A percentile compares a stretch with the other conserved stretches of the same genome.
phyloP scores from a whole-genome alignment of 2,113 vertebrate genomes.

The Paradisaea rubra region DNA sequence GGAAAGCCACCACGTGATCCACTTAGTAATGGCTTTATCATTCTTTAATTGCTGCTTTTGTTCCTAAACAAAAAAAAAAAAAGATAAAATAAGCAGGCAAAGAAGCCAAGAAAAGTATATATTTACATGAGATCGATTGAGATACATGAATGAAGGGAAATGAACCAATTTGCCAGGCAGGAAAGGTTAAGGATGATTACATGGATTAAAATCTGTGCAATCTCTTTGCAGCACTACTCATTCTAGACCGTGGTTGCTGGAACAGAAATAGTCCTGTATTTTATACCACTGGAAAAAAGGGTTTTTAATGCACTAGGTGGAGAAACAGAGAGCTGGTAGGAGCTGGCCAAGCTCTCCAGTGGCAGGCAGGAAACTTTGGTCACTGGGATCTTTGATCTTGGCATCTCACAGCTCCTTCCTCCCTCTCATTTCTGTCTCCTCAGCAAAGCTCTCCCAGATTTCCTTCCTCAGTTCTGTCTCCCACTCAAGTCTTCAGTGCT shows the following conservation, averaged over 20 bases:
- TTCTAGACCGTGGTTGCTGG: neutral
- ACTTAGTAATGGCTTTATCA: slow-evolving; percentile 22
- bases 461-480: neutral
- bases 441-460: neutral
- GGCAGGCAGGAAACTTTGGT: neutral
- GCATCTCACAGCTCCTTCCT: neutral
- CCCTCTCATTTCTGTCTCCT: neutral
- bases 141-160: slow-evolving; percentile 58
- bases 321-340: neutral
- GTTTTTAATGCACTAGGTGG: neutral
- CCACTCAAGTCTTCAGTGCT: neutral
- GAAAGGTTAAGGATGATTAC: slow-evolving; percentile 64
- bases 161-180: slow-evolving; percentile 49
- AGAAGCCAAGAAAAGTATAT: slow-evolving; percentile 38
- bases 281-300: neutral
- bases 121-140: slow-evolving; percentile 60
- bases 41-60: slow-evolving; percentile 56
- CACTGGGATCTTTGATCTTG: neutral
- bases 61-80: neutral
- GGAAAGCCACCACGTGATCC: neutral
- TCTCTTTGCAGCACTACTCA: slow-evolving; percentile 1
- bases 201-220: slow-evolving; percentile 39
- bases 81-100: neutral
- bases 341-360: neutral
- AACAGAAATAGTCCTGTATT: neutral